Base-by-base conservation (phyloP, 2,888 invertebrate species). In the Minunthozetes semirufus region DNA sequence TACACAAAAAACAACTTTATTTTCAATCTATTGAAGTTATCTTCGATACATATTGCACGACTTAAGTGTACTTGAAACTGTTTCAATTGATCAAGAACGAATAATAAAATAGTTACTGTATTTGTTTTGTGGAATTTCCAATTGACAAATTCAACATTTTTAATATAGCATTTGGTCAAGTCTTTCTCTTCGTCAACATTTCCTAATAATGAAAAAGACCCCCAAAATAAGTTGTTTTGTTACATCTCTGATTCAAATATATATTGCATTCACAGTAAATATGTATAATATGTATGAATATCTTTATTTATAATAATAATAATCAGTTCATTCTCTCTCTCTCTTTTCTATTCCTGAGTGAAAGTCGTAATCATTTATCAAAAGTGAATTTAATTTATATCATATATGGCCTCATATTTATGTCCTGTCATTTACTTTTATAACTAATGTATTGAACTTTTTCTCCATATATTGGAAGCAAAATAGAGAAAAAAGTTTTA, bases 281-380 rank as follows among this genome's bases (percentile, higher is more conserved):
- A 33, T 33, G 33, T 33, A 33, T 33, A 33, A 33, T 33, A 33
- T 38, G 66, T 66, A 66, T 66, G 66, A 66, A 66, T 66, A 38
- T 38, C 66, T 66, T 66, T 66, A 66, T 66, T 66, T 66, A 66
- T 66, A 66, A 66, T 63, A 66, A 66, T 63, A 29, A 61, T 27
- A 33, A 33, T 33, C 66, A 38, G 66, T 59, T 27, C 1, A 27
- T 11, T 59, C 56, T 59, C 27, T 59, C 19, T 59, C 56, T 59
- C 27, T 59, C 19, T 59, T 29, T 27, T 27, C 15, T 25, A 9
- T 59, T 11, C 11, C 17, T 59, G 4, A 11, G 59, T 11, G 15
- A 11, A 59, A 59, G 29, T 59, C 25, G 59, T 59, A 59, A 59
- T 59, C 59, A 59, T 59, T 59, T 59, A 59, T 59, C 27, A 59